Evolutionary conservation across 2,797 vertebrate genomes (phyloP), one percentile per base, ranked within the genome.

Genomic region (Neomorphus geoffroyi): DNA sequence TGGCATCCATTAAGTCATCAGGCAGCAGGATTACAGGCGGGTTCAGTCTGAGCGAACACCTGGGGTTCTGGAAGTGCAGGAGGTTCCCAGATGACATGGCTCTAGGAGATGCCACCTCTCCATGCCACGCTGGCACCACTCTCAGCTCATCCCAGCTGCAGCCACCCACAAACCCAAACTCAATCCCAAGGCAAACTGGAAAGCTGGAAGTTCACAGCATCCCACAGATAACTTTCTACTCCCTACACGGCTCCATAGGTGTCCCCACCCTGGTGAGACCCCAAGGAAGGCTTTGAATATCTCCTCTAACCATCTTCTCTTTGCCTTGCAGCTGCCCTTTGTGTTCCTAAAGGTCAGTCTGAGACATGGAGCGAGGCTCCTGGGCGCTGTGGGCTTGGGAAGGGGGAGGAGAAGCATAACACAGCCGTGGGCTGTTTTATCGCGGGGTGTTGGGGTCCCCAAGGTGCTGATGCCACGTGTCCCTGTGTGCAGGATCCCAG

Each of bases 281-380:
- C 30, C 13, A 39, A 14, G 37, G 39, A 57, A 48, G 32, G 39
- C 28, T 73, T 17, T 30, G 27, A 53, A 16, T 28, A 18, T 43
- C 57, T 64, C 39, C 50, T 71, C 62, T 93, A 70, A 93, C 67
- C 45, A 41, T 45, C 62, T 84, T 54, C 56, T 82, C 53, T 50
- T 91, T 93, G 46, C 78, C 48, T 93, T 93, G 77, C 93, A 96
- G 95, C 62, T 96, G 46, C 51, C 74, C 22, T 53, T 79, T 2
- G 86, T 94, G 54, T 4, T 72, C 51, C 48, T 94, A 43, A 69
- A 87, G 93, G 93, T 96, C 82, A 93, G 95, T 93, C 21, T 58
- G 86, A 32, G 64, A 53, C 54, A 12, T 2, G 35, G 51, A 70
- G 45, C 66, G 84, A 45, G 48, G 73, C 23, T 81, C 39, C 39